Evolutionary conservation across 2,113 vertebrate species (phyloP).

Genomic region (Bubo blakistoni): DNA sequence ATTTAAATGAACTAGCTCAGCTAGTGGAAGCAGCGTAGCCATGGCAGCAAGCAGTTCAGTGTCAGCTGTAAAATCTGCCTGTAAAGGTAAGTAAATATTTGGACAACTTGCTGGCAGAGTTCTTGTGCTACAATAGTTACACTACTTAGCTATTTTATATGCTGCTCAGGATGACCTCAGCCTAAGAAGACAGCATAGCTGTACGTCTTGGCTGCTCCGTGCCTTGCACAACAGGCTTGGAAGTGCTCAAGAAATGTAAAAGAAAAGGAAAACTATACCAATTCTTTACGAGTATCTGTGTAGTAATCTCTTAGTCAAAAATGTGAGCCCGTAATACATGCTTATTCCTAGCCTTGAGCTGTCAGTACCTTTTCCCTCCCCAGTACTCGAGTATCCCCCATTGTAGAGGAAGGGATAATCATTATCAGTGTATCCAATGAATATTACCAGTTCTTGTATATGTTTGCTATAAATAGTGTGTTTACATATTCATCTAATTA

Average conservation of each 20-base stretch:
- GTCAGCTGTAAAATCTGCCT: conserved; percentile 7
- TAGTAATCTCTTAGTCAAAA: background rate
- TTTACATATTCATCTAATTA: background rate
- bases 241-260: background rate
- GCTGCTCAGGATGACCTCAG: background rate
- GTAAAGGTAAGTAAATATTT: conserved; percentile 56
- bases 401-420: background rate
- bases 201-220: background rate
- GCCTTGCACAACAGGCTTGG: background rate
- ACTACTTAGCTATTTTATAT: background rate
- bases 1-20: background rate
- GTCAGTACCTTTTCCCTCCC: background rate
- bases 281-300: background rate
- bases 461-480: background rate
- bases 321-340: background rate
- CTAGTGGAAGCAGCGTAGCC: background rate
- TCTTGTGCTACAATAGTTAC: background rate
- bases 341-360: background rate
- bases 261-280: background rate
- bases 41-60: conserved; percentile 11
- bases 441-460: background rate
- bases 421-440: background rate
- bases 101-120: conserved; percentile 35
- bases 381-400: background rate
- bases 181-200: background rate